Conservation (phyloP, 2,113 vertebrate genomes). For the Mellivora capensis region DNA sequence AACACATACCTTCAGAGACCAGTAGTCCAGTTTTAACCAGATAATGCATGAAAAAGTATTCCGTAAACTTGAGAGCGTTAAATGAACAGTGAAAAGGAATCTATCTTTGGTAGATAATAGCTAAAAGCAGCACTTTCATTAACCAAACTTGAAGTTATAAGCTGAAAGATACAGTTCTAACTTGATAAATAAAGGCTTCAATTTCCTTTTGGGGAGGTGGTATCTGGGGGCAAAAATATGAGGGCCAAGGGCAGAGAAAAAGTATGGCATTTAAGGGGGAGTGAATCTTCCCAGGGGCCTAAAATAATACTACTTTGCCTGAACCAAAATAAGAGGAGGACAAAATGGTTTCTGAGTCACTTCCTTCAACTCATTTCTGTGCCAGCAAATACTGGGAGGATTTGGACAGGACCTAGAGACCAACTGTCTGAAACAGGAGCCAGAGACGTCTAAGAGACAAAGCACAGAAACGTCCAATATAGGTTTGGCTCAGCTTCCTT, state of each 20-base stretch:
- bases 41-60: background rate
- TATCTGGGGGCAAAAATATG: background rate
- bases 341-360: background rate
- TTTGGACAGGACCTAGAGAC: background rate
- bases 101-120: background rate
- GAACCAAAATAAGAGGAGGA: background rate
- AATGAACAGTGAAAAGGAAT: background rate
- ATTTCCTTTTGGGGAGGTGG: background rate
- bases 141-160: background rate
- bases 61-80: background rate
- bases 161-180: background rate
- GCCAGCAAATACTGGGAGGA: background rate
- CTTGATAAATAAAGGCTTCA: background rate
- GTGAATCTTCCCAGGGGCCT: background rate
- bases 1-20: background rate
- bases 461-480: background rate
- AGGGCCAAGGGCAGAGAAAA: background rate
- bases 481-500: background rate
- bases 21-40: background rate
- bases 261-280: background rate
- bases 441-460: background rate
- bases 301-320: background rate
- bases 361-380: background rate
- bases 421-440: background rate
- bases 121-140: background rate